Evolutionary conservation across 2,113 vertebrate species (phyloP).

Genomic region (Chaetodon auriga): DNA sequence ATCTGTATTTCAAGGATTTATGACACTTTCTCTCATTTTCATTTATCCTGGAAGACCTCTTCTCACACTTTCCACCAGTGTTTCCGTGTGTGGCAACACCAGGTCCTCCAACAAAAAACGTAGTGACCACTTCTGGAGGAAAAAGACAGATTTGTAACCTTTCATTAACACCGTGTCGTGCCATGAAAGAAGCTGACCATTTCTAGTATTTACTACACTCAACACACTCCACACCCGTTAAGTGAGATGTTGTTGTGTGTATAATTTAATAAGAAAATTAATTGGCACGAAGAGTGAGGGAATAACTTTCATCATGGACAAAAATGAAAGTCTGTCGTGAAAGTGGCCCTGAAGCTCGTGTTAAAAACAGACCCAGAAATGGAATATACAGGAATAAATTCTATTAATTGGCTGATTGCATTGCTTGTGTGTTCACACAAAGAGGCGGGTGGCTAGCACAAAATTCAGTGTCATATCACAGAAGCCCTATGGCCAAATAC

Average conservation of each 20-base stretch:
- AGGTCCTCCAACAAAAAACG: background rate
- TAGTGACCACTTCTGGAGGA: background rate
- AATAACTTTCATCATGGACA: constrained; percentile 23
- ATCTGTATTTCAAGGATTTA: no score
- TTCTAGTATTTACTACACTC: background rate
- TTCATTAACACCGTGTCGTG: background rate
- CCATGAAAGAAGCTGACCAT: background rate
- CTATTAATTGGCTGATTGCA: constrained; percentile 6
- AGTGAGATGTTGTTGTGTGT: constrained; percentile 24
- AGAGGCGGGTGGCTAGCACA: background rate
- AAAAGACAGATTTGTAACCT: background rate
- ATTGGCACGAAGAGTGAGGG: constrained; percentile 54
- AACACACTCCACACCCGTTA: constrained; percentile 21
- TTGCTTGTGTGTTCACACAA: constrained; percentile 17
- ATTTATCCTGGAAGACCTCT: constrained; percentile 8
- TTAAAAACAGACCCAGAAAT: background rate
- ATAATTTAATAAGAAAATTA: constrained; percentile 62
- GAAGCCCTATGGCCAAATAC: constrained; percentile 37
- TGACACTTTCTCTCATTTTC: background rate
- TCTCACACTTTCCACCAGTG: constrained; percentile 3
- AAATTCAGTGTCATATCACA: constrained; percentile 28
- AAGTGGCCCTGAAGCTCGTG: background rate
- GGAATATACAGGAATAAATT: constrained; percentile 17
- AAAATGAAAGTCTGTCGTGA: background rate
- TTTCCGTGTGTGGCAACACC: background rate